These are phyloP conservation scores for Tragelaphus strepsiceros DNA, from an alignment of 2,113 vertebrate genomes.

Conservation along the genomic window DNA sequence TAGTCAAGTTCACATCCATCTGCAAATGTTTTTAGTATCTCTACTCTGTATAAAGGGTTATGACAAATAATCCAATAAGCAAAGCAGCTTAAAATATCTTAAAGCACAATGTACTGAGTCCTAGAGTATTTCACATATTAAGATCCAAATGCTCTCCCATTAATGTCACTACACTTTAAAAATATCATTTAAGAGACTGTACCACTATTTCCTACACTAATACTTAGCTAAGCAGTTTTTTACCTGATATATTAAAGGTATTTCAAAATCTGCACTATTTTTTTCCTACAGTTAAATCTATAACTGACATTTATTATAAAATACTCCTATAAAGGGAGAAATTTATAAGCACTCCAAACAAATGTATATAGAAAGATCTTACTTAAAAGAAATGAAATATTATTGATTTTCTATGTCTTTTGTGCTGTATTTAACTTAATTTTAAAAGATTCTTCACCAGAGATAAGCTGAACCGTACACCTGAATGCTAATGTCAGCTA, in stretches of 20 bases:
- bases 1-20: slow-evolving; percentile 38
- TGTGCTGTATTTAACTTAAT: slow-evolving; percentile 73
- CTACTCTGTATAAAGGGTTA: background rate
- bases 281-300: slow-evolving; percentile 76
- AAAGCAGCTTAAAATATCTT: slow-evolving; percentile 1
- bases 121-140: background rate
- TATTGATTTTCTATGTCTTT: slow-evolving; percentile 78
- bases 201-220: slow-evolving; percentile 54
- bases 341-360: slow-evolving; percentile 79
- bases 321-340: slow-evolving; percentile 69
- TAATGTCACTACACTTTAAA: slow-evolving; percentile 42
- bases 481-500: slow-evolving; percentile 70
- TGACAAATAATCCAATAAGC: background rate
- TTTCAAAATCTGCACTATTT: slow-evolving; percentile 67
- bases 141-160: background rate
- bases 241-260: slow-evolving; percentile 70
- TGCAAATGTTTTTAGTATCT: slow-evolving; percentile 32
- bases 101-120: background rate
- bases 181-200: background rate
- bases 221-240: slow-evolving; percentile 73
- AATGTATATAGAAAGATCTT: slow-evolving; percentile 73
- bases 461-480: slow-evolving; percentile 60
- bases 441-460: slow-evolving; percentile 65
- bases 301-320: slow-evolving; percentile 80
- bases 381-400: slow-evolving; percentile 75